Conservation (phyloP, 64 coral and sea anemone species). For the Actinia equina region DNA sequence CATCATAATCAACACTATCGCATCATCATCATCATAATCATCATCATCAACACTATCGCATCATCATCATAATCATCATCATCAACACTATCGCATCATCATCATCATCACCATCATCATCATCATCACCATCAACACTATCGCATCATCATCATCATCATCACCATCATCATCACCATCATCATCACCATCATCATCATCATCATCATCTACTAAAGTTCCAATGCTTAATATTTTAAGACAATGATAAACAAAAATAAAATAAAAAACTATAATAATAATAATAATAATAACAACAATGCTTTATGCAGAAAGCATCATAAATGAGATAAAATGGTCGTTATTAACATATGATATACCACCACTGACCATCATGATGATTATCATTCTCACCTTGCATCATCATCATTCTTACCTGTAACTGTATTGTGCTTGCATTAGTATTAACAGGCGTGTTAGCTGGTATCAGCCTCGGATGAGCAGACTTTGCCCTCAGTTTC, state of each 20-base stretch:
- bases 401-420: conserved; percentile 48
- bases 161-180: background rate
- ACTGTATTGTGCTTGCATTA: conserved; percentile 71
- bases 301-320: too few relatives aligned
- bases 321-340: too few relatives aligned
- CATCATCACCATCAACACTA: background rate
- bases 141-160: background rate
- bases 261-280: too few relatives aligned
- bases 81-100: background rate
- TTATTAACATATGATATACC: too few relatives aligned
- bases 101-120: background rate
- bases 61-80: background rate
- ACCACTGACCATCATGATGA: background rate
- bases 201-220: too few relatives aligned
- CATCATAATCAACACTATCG: background rate
- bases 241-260: too few relatives aligned
- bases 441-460: conserved; percentile 71
- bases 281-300: background rate
- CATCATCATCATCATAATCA: background rate
- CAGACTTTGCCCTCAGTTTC: conserved; percentile 80
- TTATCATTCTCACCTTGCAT: background rate
- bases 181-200: too few relatives aligned
- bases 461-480: conserved; percentile 70
- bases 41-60: background rate
- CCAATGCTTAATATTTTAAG: too few relatives aligned